Evolutionary conservation across 2,888 invertebrate species (phyloP).

Genomic region (Trichopoda pennipes): DNA sequence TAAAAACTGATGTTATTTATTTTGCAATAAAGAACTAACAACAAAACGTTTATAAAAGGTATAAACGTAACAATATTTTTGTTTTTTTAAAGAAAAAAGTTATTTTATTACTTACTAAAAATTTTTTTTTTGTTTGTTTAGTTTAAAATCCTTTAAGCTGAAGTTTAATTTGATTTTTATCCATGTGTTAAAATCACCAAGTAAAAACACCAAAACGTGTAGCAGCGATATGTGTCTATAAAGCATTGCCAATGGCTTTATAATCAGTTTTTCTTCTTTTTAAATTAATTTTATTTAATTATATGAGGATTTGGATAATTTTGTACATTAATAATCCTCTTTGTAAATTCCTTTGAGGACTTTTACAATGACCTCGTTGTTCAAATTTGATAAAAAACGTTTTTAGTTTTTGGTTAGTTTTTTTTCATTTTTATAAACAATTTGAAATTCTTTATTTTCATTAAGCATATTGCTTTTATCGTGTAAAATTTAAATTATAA

Average conservation of each 20-base stretch:
- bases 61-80: too few species aligned
- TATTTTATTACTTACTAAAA: too few species aligned
- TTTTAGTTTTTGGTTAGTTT: conserved; percentile 13
- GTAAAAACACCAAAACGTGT: conserved; percentile 58
- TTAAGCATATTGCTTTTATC: conserved; percentile 24
- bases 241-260: conserved; percentile 54
- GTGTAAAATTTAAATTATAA: background rate
- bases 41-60: too few species aligned
- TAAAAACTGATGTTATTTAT: too few species aligned
- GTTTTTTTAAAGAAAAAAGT: too few species aligned
- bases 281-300: conserved; percentile 21
- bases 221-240: conserved; percentile 55
- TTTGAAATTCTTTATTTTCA: conserved; percentile 38
- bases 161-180: conserved; percentile 51
- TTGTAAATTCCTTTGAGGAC: background rate
- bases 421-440: conserved; percentile 26
- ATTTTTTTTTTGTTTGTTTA: too few species aligned
- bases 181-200: conserved; percentile 56
- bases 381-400: conserved; percentile 47
- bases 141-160: too few species aligned
- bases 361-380: conserved; percentile 22
- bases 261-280: background rate
- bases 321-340: background rate
- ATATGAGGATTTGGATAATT: background rate
- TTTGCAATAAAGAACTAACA: too few species aligned